Conservation (phyloP, 1,140 invertebrate species). For the Penaeus japonicus region DNA sequence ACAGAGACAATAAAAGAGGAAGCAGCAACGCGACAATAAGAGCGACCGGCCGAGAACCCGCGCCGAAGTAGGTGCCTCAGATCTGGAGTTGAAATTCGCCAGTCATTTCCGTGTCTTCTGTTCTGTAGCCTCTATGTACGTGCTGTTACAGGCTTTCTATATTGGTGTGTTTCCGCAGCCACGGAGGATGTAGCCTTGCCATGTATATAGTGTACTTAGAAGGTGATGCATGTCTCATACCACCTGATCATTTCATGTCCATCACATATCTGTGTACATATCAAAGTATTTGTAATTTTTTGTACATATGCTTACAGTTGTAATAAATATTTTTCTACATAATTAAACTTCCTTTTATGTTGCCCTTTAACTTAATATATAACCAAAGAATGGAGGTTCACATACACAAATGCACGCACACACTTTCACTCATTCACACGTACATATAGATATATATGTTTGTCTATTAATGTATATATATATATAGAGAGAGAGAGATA, state of each 20-base stretch:
- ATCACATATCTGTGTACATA: slow-evolving; percentile 49
- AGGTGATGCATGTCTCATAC: slow-evolving; percentile 22
- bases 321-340: slow-evolving; percentile 48
- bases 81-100: background rate
- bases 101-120: background rate
- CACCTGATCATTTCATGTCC: slow-evolving; percentile 42
- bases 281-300: slow-evolving; percentile 48
- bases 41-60: too few relatives aligned
- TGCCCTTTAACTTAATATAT: background rate
- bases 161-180: too few relatives aligned
- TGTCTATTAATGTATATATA: too few relatives aligned
- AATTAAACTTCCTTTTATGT: background rate
- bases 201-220: slow-evolving; percentile 32
- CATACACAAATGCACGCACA: too few relatives aligned
- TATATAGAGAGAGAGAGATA: too few relatives aligned
- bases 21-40: too few relatives aligned
- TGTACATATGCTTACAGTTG: slow-evolving; percentile 47
- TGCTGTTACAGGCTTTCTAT: background rate
- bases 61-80: too few relatives aligned
- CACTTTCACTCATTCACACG: too few relatives aligned
- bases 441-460: too few relatives aligned
- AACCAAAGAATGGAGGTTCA: background rate
- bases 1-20: too few relatives aligned
- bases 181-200: slow-evolving; percentile 22
- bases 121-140: background rate